These are phyloP conservation scores for Meiosimyza decipiens DNA, from an alignment of 2,888 invertebrate species.

Conservation along the genomic window DNA sequence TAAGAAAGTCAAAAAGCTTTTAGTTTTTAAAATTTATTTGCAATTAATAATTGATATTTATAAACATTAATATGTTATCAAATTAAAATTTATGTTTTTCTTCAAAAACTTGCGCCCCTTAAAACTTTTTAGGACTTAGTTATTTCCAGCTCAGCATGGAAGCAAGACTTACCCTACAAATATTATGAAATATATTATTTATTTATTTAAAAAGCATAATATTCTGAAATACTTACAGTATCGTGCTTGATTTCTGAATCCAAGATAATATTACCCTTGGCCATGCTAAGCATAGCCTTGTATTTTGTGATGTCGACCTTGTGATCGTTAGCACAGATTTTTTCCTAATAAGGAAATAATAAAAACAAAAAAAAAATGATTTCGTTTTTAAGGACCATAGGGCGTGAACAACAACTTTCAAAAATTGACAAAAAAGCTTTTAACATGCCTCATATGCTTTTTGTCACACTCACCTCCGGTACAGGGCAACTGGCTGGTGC, in stretches of 20 bases:
- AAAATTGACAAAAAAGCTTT: too few relatives aligned
- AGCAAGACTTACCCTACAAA: slow-evolving; percentile 62
- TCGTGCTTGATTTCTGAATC: slow-evolving; percentile 65
- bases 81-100: too few relatives aligned
- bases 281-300: slow-evolving; percentile 66
- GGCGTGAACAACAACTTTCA: too few relatives aligned
- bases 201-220: not conserved
- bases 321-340: slow-evolving; percentile 63
- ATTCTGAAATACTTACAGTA: slow-evolving; percentile 58
- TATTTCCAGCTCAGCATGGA: slow-evolving; percentile 61
- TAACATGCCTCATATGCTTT: not conserved
- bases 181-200: slow-evolving; percentile 7
- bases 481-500: slow-evolving; percentile 67
- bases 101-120: too few relatives aligned
- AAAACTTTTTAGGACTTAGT: slow-evolving; percentile 51
- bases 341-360: slow-evolving; percentile 48
- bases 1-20: too few relatives aligned
- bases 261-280: slow-evolving; percentile 63
- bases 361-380: not conserved
- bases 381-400: too few relatives aligned
- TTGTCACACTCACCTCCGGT: slow-evolving; percentile 52
- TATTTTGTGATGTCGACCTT: slow-evolving; percentile 65
- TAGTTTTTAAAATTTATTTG: too few relatives aligned
- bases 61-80: too few relatives aligned
- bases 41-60: too few relatives aligned